A percentile compares a stretch with the other conserved stretches of the same genome.
These are phyloP conservation scores for Charina bottae DNA, from an alignment of 2,113 vertebrate genomes.

Conservation along the genomic window DNA sequence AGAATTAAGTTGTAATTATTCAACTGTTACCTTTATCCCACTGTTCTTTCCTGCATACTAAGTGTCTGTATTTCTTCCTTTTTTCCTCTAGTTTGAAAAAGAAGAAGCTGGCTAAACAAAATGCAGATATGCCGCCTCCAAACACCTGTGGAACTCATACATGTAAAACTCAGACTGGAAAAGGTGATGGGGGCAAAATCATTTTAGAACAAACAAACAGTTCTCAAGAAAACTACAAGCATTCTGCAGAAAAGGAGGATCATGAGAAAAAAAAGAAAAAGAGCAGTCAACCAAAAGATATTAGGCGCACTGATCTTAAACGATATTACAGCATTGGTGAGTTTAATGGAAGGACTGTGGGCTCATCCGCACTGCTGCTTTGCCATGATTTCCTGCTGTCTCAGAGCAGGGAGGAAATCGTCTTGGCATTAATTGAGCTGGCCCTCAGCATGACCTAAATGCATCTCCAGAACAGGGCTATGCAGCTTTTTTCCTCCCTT, in stretches of 20 bases:
- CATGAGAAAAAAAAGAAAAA: slow-evolving; percentile 80
- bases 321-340: slow-evolving; percentile 77
- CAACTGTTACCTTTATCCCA: background rate
- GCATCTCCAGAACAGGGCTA: background rate
- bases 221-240: slow-evolving; percentile 68
- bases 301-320: slow-evolving; percentile 80
- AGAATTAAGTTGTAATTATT: background rate
- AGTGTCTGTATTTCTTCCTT: background rate
- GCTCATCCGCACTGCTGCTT: background rate
- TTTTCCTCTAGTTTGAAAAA: slow-evolving; percentile 75
- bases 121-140: slow-evolving; percentile 64
- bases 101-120: slow-evolving; percentile 78
- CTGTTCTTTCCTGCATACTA: background rate
- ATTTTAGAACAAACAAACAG: slow-evolving; percentile 71
- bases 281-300: slow-evolving; percentile 76
- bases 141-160: slow-evolving; percentile 53
- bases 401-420: background rate
- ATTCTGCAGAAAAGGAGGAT: slow-evolving; percentile 68
- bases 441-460: background rate
- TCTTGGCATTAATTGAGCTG: background rate
- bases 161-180: slow-evolving; percentile 65
- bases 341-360: slow-evolving; percentile 18
- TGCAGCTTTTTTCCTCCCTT: background rate
- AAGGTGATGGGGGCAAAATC: slow-evolving; percentile 69
- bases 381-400: background rate